A percentile compares a stretch with the other conserved stretches of the same genome.
Evolutionary conservation across 2,797 vertebrate genomes (phyloP).

Genomic region (Protonibea diacanthus): DNA sequence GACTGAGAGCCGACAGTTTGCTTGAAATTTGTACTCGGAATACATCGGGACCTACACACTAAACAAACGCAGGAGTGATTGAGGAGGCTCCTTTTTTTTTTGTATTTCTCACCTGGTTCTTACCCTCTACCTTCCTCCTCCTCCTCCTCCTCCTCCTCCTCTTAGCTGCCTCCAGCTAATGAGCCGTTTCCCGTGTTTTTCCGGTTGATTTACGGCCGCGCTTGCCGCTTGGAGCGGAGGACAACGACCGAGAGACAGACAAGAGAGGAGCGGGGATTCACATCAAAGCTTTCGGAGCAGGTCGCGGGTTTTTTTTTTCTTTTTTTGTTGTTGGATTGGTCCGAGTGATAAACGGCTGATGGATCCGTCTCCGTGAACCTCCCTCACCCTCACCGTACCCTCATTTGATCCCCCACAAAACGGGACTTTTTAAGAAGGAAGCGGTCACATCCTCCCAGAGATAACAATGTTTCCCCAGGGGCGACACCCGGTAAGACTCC

Average conservation of each 20-base stretch:
- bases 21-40: conserved; percentile 60
- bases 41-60: conserved; percentile 45
- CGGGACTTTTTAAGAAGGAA: conserved; percentile 63
- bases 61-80: conserved; percentile 48
- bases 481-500: conserved; percentile 92
- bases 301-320: no score
- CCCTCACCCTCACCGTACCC: conserved; percentile 24
- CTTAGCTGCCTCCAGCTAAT: conserved; percentile 64
- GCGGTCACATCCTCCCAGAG: conserved; percentile 76
- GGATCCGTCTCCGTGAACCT: conserved; percentile 72
- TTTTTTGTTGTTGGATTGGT: conserved; percentile 11
- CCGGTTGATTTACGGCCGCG: conserved; percentile 76
- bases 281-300: conserved; percentile 23
- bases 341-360: conserved; percentile 63
- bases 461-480: conserved; percentile 94
- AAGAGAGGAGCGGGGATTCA: conserved; percentile 48
- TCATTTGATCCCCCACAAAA: conserved; percentile 44
- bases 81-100: conserved; percentile 35
- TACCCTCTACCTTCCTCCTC: conserved; percentile 5
- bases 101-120: conserved; percentile 65
- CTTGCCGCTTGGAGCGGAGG: conserved; percentile 58
- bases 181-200: conserved; percentile 77
- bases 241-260: conserved; percentile 34
- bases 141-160: neutral
- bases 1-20: conserved; percentile 47